Evolutionary conservation across 2,113 vertebrate genomes (phyloP).

Genomic region (Forbesichthys papilliferus): DNA sequence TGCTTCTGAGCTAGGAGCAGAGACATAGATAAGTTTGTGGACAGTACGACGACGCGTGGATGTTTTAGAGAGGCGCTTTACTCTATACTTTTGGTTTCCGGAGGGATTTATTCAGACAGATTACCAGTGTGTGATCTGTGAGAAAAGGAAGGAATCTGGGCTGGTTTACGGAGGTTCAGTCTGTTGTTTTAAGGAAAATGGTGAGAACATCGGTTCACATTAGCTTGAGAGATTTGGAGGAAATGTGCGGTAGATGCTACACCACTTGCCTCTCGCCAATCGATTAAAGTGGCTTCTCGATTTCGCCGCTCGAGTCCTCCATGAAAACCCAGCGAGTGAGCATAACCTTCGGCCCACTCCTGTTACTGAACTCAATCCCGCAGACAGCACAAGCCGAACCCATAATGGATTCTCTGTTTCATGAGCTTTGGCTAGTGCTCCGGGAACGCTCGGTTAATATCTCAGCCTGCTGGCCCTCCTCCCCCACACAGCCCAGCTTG

Average conservation of each 20-base stretch:
- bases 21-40: too few species aligned
- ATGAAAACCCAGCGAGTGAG: conserved; percentile 60
- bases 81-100: too few species aligned
- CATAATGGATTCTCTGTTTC: conserved; percentile 73
- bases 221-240: conserved; percentile 5
- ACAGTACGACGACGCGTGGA: too few species aligned
- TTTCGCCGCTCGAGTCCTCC: conserved; percentile 69
- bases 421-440: conserved; percentile 69
- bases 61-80: too few species aligned
- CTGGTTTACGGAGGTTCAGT: too few species aligned
- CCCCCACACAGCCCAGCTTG: conserved; percentile 57
- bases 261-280: conserved; percentile 37
- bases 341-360: conserved; percentile 32
- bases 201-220: conserved; percentile 6
- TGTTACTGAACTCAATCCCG: conserved; percentile 68
- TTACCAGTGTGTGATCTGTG: too few species aligned
- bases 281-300: conserved; percentile 72
- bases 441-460: conserved; percentile 74
- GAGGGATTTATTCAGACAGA: too few species aligned
- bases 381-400: conserved; percentile 57
- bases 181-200: neutral
- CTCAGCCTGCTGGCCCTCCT: conserved; percentile 65
- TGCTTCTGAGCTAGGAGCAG: too few species aligned
- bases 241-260: neutral
- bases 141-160: too few species aligned